A percentile compares a stretch with the other conserved stretches of the same genome.
phyloP scores from a whole-genome alignment of 2,888 invertebrate species.

The Acleris literana region DNA sequence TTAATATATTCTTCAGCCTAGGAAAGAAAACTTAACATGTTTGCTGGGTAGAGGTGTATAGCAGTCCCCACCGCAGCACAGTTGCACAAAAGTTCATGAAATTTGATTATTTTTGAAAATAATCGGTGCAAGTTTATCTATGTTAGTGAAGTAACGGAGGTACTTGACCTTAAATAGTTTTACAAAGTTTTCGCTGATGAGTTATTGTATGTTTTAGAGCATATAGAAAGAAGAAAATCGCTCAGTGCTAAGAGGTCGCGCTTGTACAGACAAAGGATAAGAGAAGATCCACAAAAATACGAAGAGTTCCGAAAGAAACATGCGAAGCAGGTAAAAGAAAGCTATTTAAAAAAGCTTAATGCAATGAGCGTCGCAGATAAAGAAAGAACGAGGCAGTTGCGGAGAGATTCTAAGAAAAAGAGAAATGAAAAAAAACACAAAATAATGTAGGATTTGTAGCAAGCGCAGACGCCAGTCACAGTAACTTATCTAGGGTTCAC shows the following conservation, averaged over 20 bases:
- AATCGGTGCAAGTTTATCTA: too few relatives aligned
- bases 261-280: slow-evolving; percentile 9
- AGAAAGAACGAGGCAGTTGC: neutral
- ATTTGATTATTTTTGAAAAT: too few relatives aligned
- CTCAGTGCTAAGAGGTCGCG: slow-evolving; percentile 6
- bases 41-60: too few relatives aligned
- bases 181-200: too few relatives aligned
- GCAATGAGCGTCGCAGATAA: neutral
- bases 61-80: too few relatives aligned
- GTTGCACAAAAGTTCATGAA: too few relatives aligned
- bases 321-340: neutral
- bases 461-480: neutral
- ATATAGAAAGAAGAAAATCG: neutral
- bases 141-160: neutral
- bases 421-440: neutral
- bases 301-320: slow-evolving; percentile 5
- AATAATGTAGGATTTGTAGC: neutral
- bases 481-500: too few relatives aligned
- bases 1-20: too few relatives aligned
- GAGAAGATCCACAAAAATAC: slow-evolving; percentile 9
- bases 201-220: neutral
- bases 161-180: neutral
- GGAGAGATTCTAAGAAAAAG: neutral
- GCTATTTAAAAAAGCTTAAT: neutral
- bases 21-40: too few relatives aligned